A percentile compares a stretch with the other conserved stretches of the same genome.
phyloP scores from a whole-genome alignment of 2,797 vertebrate species.

The Rhabdophis nuchalis region DNA sequence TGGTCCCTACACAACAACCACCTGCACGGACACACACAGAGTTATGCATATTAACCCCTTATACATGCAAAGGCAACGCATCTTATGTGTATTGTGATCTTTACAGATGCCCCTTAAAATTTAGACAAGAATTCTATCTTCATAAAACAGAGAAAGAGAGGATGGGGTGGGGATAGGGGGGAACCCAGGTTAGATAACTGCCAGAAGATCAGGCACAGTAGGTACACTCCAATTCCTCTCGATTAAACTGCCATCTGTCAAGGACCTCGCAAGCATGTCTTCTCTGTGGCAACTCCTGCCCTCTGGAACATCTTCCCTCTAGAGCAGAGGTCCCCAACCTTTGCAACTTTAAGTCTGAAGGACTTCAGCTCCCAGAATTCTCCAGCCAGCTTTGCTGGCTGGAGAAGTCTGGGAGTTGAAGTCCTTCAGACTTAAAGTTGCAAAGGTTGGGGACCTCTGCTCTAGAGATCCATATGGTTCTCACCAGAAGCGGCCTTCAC shows the following conservation, averaged over 20 bases:
- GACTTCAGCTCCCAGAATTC: too few species aligned
- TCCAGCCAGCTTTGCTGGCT: too few species aligned
- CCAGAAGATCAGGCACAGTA: not conserved
- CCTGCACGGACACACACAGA: not conserved
- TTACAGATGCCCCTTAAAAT: not conserved
- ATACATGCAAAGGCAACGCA: not conserved
- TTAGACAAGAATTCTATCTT: not conserved
- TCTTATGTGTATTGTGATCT: not conserved
- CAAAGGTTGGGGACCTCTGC: too few species aligned
- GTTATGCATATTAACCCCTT: not conserved
- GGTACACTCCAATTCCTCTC: not conserved
- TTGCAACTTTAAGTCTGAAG: too few species aligned
- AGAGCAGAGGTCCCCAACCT: too few species aligned
- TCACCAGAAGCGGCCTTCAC: not conserved
- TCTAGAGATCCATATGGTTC: not conserved
- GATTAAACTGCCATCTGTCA: not conserved
- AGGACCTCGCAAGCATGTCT: not conserved
- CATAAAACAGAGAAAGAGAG: not conserved
- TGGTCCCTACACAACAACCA: not conserved
- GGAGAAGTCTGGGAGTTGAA: too few species aligned
- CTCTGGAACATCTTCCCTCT: not conserved
- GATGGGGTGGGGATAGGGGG: rapidly evolving
- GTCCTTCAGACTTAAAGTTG: too few species aligned
- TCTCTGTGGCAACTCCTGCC: not conserved
- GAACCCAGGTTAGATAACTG: not conserved